Evolutionary conservation across 2,888 invertebrate species (phyloP), one percentile per base, ranked within the genome.

Genomic region (Eristalinus aeneus): DNA sequence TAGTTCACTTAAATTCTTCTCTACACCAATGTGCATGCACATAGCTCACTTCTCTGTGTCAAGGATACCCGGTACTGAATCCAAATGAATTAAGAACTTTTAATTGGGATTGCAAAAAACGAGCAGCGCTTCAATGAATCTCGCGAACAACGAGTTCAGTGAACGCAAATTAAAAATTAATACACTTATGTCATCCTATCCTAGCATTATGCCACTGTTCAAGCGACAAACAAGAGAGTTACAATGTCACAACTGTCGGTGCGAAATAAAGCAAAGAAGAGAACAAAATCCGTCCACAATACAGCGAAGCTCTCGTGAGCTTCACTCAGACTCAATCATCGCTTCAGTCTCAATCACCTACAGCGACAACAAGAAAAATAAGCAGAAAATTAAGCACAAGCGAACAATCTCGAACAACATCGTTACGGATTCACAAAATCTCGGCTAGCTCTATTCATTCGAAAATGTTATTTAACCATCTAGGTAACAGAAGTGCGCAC

Each of bases 391-490:
- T 53, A 61, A 72, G 61, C 39, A 72, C 46, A 61, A 72, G 32
- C 61, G 32, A 53, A 60, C 31, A 65, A 58, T n/a, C n/a, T 31
- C 39, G 16, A 16, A 22, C n/a, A 75, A 23, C 61, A 58, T 67
- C 11, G 60, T 58, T 75, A 75, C 46, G 23, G 16, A 67, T 53
- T 65, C 2, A 31, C 36, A 39, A 58, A 68, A 65, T 67, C 65
- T 39, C 32, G 22, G 39, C 8, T 6, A 54, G 27, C 65, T 27
- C 27, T 31, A 64, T 56, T 56, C 54, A 27, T 60, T 58, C 46
- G 23, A 22, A 58, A 58, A 65, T 39, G 56, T 58, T 39, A 56
- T 74, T 56, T 56, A 67, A 75, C 65, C 53, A 60, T 67, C 53
- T 46, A 68, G 2, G 46, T 16, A 16, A 16, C 39, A 60, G 9